A percentile compares a stretch with the other conserved stretches of the same genome.
phyloP scores from a whole-genome alignment of 2,113 vertebrate species.

The Rhodinocichla rosea region DNA sequence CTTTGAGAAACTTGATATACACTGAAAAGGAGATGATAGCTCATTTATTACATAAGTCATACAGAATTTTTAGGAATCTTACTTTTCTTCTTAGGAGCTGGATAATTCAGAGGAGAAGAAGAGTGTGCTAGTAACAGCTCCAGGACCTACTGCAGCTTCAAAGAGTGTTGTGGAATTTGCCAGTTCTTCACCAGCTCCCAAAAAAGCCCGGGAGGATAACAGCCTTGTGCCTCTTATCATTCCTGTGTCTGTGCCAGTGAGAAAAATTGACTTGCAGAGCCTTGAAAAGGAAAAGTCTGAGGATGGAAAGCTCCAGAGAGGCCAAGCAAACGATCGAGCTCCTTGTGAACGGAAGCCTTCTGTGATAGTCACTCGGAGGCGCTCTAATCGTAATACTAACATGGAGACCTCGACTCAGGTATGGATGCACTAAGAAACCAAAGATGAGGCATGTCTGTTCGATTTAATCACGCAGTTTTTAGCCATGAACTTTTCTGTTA shows the following conservation, averaged over 20 bases:
- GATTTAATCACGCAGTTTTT: neutral
- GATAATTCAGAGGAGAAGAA: conserved; percentile 70
- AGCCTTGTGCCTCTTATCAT: conserved; percentile 90
- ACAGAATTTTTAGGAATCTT: neutral
- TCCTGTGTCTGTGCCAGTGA: conserved; percentile 95
- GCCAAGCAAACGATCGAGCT: conserved; percentile 69
- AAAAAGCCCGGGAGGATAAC: conserved; percentile 82
- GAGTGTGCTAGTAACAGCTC: conserved; percentile 51
- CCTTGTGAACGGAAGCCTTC: conserved; percentile 84
- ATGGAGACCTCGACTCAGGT: conserved; percentile 85
- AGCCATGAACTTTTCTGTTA: neutral
- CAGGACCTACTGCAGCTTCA: conserved; percentile 32
- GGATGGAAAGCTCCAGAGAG: conserved; percentile 71
- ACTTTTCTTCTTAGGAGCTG: conserved; percentile 50
- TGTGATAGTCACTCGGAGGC: conserved; percentile 91
- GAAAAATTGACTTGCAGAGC: conserved; percentile 73
- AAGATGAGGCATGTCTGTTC: neutral
- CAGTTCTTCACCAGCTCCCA: conserved; percentile 65
- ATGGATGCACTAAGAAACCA: neutral
- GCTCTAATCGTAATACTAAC: conserved; percentile 82
- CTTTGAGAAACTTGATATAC: neutral
- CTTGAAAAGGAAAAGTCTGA: conserved; percentile 73
- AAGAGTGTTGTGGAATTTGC: conserved; percentile 72
- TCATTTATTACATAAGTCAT: neutral
- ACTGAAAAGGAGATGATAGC: neutral